phyloP scores from a whole-genome alignment of 2,113 vertebrate species.

The Ceuthmochares aereus region DNA sequence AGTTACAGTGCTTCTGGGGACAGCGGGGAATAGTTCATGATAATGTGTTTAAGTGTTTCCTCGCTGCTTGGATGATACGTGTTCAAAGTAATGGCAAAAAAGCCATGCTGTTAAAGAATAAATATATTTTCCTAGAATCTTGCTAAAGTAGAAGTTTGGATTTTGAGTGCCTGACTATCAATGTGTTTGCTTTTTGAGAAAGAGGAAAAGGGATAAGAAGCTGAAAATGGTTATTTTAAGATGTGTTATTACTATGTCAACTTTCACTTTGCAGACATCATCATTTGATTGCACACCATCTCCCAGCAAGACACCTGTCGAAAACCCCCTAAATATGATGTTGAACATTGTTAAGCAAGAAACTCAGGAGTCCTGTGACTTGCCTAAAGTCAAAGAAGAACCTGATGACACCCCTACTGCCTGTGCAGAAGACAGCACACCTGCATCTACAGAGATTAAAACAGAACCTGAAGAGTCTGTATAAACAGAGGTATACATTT shows the following conservation, averaged over 20 bases:
- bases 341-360: conserved; percentile 87
- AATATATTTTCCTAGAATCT: not conserved
- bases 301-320: conserved; percentile 89
- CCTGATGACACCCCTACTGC: conserved; percentile 70
- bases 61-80: not conserved
- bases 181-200: not conserved
- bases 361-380: conserved; percentile 76
- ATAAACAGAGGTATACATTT: conserved; percentile 72
- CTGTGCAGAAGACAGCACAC: conserved; percentile 78
- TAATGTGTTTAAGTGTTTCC: not conserved
- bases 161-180: not conserved
- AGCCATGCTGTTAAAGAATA: not conserved
- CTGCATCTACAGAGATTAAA: conserved; percentile 79
- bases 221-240: not conserved
- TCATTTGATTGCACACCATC: conserved; percentile 94
- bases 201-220: not conserved
- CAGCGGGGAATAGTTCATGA: not conserved
- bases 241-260: not conserved
- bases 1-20: not conserved
- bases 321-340: conserved; percentile 91
- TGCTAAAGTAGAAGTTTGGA: not conserved
- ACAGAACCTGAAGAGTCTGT: conserved; percentile 78
- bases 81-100: not conserved
- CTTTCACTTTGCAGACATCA: conserved; percentile 82
- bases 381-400: conserved; percentile 86